Conservation (phyloP, 2,113 vertebrate genomes). For the Sinocyclocheilus rhinocerous region DNA sequence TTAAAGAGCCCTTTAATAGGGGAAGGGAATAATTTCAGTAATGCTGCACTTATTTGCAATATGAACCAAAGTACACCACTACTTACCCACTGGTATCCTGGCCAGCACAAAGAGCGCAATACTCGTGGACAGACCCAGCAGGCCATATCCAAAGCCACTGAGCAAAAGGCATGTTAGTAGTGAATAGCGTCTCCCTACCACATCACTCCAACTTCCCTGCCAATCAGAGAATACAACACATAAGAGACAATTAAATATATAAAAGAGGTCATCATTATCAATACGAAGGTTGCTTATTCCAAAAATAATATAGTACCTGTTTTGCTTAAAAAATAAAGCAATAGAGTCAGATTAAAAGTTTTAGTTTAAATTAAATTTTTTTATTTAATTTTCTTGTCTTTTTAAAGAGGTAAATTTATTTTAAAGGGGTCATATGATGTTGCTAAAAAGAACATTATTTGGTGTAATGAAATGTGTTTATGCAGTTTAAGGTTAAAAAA, state of each 20-base stretch:
- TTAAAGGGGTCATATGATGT: too few species aligned
- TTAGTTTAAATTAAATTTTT: not conserved
- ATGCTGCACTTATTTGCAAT: not conserved
- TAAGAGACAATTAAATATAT: not conserved
- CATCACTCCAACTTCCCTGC: constrained; percentile 96
- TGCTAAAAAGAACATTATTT: too few species aligned
- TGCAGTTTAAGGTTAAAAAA: too few species aligned
- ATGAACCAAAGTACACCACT: not conserved
- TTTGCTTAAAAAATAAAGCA: too few species aligned
- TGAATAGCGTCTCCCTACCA: constrained; percentile 85
- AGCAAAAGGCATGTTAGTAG: constrained; percentile 87
- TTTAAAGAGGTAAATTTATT: not conserved
- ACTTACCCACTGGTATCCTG: constrained; percentile 90
- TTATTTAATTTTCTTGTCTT: not conserved
- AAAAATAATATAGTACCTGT: too few species aligned
- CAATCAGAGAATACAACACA: not conserved
- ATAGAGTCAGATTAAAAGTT: too few species aligned
- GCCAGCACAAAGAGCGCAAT: constrained; percentile 85
- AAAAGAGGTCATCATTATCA: not conserved
- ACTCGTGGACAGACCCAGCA: constrained; percentile 85
- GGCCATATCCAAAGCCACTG: constrained; percentile 86
- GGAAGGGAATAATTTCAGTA: not conserved
- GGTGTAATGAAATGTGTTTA: too few species aligned
- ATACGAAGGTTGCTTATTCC: too few species aligned
- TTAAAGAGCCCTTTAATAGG: constrained; percentile 89